Percentiles rank a stretch among this genome's conserved stretches.
Conservation (phyloP, 2,888 invertebrate species). For the Chironomus tentans region DNA sequence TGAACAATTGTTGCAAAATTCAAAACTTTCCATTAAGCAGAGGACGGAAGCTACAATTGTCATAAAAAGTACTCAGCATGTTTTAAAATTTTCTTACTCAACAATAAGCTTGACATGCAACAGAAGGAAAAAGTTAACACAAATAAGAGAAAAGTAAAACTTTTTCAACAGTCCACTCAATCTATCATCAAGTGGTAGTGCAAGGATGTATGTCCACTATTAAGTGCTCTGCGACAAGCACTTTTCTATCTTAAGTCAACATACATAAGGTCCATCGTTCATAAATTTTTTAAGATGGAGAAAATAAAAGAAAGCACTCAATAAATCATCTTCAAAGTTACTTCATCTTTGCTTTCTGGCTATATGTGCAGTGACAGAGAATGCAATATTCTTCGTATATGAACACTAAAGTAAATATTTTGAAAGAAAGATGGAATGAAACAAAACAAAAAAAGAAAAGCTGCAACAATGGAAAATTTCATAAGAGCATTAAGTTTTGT, state of each 20-base stretch:
- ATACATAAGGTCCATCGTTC: neutral
- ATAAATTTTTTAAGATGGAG: neutral
- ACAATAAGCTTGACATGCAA: too few relatives aligned
- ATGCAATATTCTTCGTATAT: neutral
- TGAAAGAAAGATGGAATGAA: neutral
- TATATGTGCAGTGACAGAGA: neutral
- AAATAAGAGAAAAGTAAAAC: neutral
- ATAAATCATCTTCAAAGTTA: neutral
- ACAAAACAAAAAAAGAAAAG: neutral
- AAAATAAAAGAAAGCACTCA: neutral
- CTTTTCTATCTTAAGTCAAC: neutral
- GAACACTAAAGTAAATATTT: neutral
- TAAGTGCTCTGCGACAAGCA: neutral
- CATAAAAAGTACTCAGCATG: too few relatives aligned
- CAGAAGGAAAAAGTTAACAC: too few relatives aligned
- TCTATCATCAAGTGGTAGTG: neutral
- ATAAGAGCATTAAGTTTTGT: neutral
- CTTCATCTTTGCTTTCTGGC: too few relatives aligned
- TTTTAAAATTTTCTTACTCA: too few relatives aligned
- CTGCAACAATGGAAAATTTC: neutral
- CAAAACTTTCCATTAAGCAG: too few relatives aligned
- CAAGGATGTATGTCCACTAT: neutral
- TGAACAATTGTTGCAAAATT: too few relatives aligned
- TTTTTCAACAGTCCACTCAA: neutral
- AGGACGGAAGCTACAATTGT: too few relatives aligned